Base-by-base conservation (phyloP, 2,797 vertebrate genomes). In the Potorous gilbertii region DNA sequence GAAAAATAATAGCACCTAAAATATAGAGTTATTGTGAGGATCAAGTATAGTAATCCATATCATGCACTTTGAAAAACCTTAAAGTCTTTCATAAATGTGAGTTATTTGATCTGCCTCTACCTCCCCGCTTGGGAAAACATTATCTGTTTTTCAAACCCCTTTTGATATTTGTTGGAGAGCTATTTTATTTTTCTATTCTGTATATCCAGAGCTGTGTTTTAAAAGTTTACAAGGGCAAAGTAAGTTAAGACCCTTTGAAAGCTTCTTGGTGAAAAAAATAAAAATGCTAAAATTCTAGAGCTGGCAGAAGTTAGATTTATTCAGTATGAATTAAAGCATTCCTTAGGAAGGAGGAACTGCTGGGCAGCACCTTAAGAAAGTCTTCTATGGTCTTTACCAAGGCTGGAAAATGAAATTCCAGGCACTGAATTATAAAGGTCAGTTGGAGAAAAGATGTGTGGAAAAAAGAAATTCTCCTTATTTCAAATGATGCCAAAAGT, bases 311-410 rank as follows among this genome's bases (percentile, higher is more conserved):
- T 29, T 21, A 21, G 16, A 46, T 6, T 40, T 40, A 40, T 81
- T 81, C 18, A n/a, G 16, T 16, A 74, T 95, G 94, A 93, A 95
- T 95, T 95, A 95, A 94, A 94, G 55, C 24, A 56, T 28, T 18
- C 29, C 54, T 92, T 93, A 91, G 92, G 59, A 57, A 92, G 81
- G 96, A 95, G 90, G 93, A 55, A 21, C 50, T 94, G 87, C 91
- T 93, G 90, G 93, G 57, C 96, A 54, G 95, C 54, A 29, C 34
- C 3, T 55, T 87, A 91, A 27, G 5, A 52, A 93, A 91, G 21
- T 31, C 0, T 56, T 89, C 40, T 12, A 2, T 93, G 0, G 50
- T 93, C 55, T 94, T 66, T 92, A 91, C 59, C 55, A 90, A 96
- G 89, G 74, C 96, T 95, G 93, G 34, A 54, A 54, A 92, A 55